Base-by-base conservation (phyloP, 1,140 invertebrate species). In the Globodera ellingtonae region DNA sequence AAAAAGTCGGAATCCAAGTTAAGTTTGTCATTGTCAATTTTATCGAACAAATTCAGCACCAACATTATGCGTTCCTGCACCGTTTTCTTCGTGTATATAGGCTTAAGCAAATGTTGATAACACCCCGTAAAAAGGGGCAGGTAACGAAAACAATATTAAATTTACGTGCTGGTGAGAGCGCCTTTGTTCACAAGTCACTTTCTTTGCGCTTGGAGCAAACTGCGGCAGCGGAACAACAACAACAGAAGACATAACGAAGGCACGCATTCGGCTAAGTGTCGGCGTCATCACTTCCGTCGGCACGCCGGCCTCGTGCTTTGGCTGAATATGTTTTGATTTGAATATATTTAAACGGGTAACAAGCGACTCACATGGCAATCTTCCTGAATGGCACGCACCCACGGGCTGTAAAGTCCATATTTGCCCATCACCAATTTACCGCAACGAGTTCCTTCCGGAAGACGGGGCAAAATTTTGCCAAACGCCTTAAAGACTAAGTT, bases 1-100 rank as follows among this genome's bases (percentile, higher is more conserved):
- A 96, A 95, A 89, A 99, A 98, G 91, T 98, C 95, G 15, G 95
- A 94, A 4, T 98, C 94, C 75, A 96, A 85, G 44, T 92, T 93
- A 8, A 99, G 90, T 95, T 98, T 91, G 0, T 79, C 18, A 46
- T 76, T 76, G 56, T 79, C 80, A 24, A 81, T 76, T 18, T 81
- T 81, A 50, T 81, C 87, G 69, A 82, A 89, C 52, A 84, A 74
- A 46, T 81, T 78, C 8, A 89, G 72, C 6, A 86, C 82, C 15
- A 88, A 81, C 59, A 88, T 84, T 46, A 88, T 84, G 24, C 87
- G 80, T 10, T 89, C 87, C 47, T 88, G 79, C 6, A 88, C 78
- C 3, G 84, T 88, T 65, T 86, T 89, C 24, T 84, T 78, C 15
- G 86, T 89, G 21, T 86, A 80, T 8, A 81, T 82, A 75, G 84